These are phyloP conservation scores for Dermochelys coriacea DNA, from an alignment of 2,797 vertebrate genomes.

Conservation along the genomic window DNA sequence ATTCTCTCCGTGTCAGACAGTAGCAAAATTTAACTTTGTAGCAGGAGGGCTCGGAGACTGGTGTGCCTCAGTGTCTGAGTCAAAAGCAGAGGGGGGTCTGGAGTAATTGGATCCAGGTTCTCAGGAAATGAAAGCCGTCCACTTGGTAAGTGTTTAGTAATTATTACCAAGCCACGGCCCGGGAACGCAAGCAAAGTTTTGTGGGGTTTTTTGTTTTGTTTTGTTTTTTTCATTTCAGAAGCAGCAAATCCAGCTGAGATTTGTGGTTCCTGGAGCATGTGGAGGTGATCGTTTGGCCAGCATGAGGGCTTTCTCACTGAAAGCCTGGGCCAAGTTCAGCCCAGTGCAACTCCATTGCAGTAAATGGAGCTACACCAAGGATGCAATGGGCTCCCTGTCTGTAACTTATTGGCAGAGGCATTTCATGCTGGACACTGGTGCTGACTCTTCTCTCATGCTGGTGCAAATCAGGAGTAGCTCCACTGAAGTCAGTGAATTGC, in stretches of 20 bases:
- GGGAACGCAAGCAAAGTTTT: background rate
- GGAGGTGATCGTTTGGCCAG: constrained; percentile 37
- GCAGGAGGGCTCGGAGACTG: background rate
- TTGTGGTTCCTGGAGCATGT: constrained; percentile 36
- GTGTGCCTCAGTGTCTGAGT: constrained; percentile 33
- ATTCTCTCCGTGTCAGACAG: background rate
- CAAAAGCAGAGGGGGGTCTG: background rate
- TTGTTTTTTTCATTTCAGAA: constrained; percentile 59
- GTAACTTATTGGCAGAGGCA: rapidly evolving
- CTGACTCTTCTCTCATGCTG: background rate
- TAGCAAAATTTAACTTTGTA: background rate
- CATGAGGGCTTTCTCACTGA: rapidly evolving
- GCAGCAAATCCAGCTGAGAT: constrained; percentile 53
- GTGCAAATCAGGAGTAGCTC: background rate
- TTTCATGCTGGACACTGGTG: background rate
- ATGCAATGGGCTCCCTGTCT: rapidly evolving
- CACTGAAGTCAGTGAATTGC: background rate
- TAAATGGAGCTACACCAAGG: background rate
- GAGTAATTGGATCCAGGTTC: constrained; percentile 69
- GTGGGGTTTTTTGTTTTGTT: no score
- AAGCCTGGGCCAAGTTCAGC: background rate
- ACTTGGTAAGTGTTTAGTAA: constrained; percentile 68
- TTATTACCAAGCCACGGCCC: constrained; percentile 45
- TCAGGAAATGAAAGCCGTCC: constrained; percentile 72
- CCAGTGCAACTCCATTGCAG: background rate